Evolutionary conservation across 2,797 vertebrate species (phyloP), one percentile per base, ranked within the genome.

Genomic region (Hipposideros larvatus): DNA sequence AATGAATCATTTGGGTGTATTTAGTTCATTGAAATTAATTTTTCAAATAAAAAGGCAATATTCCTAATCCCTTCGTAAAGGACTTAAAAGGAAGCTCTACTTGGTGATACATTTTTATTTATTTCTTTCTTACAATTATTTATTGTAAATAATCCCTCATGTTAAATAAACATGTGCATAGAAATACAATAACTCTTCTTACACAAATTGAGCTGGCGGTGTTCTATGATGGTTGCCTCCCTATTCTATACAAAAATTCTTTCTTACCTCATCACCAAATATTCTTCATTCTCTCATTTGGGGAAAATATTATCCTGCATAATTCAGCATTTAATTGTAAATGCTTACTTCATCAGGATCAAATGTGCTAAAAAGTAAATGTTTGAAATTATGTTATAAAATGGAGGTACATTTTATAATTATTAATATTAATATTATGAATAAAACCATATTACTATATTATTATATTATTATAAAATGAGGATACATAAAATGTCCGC

Each of bases 1-100:
- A 89, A 51, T 28, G 7, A 77, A 83, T 90, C n/a, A 63, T 65
- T 87, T 82, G 5, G 5, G 4, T 75, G 16, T 59, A 15, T 31
- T 86, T 87, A 80, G 57, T 75, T 71, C 46, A 71, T n/a, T 87
- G 21, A 92, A 55, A 80, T 91, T 70, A 26, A 87, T 65, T 59
- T 79, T 89, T 21, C 24, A 61, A 53, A 66, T 63, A 55, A 66
- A 84, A 61, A 11, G 31, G 31, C 5, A 46, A 22, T 59, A 22
- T 79, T 71, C 6, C 24, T 65, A 61, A 70, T 65, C 5, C 46
- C 10, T 87, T 73, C 57, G 31, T 9, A 79, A 96, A 71, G 59
- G 19, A 48, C 11, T 4, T 43, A 61, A 66, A 55, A 16, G 10
- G 48, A 95, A 77, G 16, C 4, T 43, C 48, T 43, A 77, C 4